Base-by-base conservation (phyloP, 2,888 invertebrate genomes). In the Drosophila meridiana region DNA sequence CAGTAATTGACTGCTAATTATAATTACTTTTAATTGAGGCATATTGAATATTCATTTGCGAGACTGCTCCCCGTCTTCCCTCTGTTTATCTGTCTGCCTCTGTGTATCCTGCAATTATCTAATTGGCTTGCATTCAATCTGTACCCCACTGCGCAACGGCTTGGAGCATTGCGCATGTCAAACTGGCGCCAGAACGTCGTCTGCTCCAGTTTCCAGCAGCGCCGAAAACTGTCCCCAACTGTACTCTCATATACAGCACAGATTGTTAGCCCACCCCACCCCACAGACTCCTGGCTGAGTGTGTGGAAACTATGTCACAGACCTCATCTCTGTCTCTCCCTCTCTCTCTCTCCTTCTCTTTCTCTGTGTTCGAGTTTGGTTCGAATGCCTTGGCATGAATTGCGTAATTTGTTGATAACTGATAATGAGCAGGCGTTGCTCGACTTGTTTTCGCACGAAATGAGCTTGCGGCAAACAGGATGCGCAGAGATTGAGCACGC, bases 121-220 rank as follows among this genome's bases (percentile, higher is more conserved):
- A 80, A 87, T 89, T 85, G 79, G 74, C 50, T 75, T 77, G 72
- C 69, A 79, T 79, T 77, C 72, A 79, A 70, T 69, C 70, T 34
- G 60, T 38, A 26, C 65, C 64, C 69, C 66, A 59, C 20, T 68
- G 80, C 78, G 81, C 70, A 84, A 63, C 73, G 62, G 73, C 45
- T 43, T 32, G 52, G 13, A 59, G 28, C 53, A 76, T 13, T 88
- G 87, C 87, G 87, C 87, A 88, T 84, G 87, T 83, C 90, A 71
- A 78, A 78, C 73, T 87, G 91, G 91, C 91, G 91, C 90, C 91
- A 87, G 65, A 67, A 65, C 76, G 90, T 56, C 91, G 91, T 72
- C 84, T 91, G 91, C 80, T 89, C 91, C 82, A 91, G 81, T 87
- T 90, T 84, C 77, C 74, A 68, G 71, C 63, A 64, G 76, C 74